Evolutionary conservation across 2,797 vertebrate genomes (phyloP), one percentile per base, ranked within the genome.

Genomic region (Triplophysa bombifrons): DNA sequence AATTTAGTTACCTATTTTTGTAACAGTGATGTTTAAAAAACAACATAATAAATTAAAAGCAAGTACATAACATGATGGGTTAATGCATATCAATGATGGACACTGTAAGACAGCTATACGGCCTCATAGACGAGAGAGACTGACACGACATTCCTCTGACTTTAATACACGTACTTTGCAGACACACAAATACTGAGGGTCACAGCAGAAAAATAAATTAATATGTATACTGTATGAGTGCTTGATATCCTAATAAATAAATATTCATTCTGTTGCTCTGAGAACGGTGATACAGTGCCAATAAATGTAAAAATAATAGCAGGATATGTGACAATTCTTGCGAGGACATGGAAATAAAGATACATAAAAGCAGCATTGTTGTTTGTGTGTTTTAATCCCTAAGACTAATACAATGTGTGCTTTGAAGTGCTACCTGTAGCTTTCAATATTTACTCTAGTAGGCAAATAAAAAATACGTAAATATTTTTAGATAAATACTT

Each of bases 341-440:
- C 87, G 88, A 75, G 72, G 85, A 88, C 61, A 80, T 41, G 1
- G 19, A 38, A 16, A n/a, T 84, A 85, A 82, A 83, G 20, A 69
- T 68, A 80, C 84, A 86, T 66, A 83, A 89, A 91, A 91, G 90
- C 90, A 92, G 91, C 90, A 83, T 86, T 80, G 63, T 83, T 74
- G 84, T 38, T 8, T 55, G 58, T 51, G 58, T 63, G 27, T 63
- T 61, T 17, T 74, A 87, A 78, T 84, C 82, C 27, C 12, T 88
- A n/a, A 53, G 85, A 84, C 86, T 76, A 83, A 56, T 66, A 87
- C 88, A 89, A 38, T 8, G 34, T 92, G 90, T 92, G 88, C 90
- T 93, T 93, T 87, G 87, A 88, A 82, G 72, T 87, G 88, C 82
- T 87, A 60, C 65, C 64, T 68, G 65, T 60, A 53, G 83, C 68